Base-by-base conservation (phyloP, 2,888 invertebrate genomes). In the Caenorhabditis afra region DNA sequence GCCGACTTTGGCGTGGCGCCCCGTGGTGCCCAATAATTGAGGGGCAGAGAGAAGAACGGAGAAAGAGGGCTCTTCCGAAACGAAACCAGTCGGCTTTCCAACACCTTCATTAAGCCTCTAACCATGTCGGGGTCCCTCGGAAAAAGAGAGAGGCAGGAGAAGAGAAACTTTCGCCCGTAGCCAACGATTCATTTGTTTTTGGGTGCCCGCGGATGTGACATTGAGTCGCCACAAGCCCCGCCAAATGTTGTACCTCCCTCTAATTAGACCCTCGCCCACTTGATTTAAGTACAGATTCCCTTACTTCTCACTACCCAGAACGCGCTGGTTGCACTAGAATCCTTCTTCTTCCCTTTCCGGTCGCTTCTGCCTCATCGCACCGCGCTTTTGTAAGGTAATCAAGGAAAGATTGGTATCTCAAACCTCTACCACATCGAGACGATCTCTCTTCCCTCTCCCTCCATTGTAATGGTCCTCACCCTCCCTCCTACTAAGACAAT, bases 341-440 rank as follows among this genome's bases (percentile, higher is more conserved):
- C 29, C 29, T 29, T 7, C 29, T 29, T 29, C 29, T 29, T 29
- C 29, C 7, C 29, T 29, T 71, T 71, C 70, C 61, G 53, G 53
- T 49, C 49, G 61, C 62, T 62, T 68, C 58, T 52, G 52, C 59
- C 35, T 71, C 61, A 62, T 39, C 55, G 70, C 70, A 62, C 70
- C 35, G 45, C 61, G 70, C 70, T 70, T 70, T 70, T 70, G 70
- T 70, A 70, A 70, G 70, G 47, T 41, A 68, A 68, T 68, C 68
- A 61, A 59, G 68, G 59, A 59, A 52, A 68, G 68, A 68, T 68
- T 59, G 68, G 68, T 61, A 70, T 70, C 70, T 59, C 20, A 12
- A 39, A 58, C 45, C 3, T 35, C 16, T 18, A 10, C 22, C 23
- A 20, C 23, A 8, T 4, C 7, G n/a, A 11, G 37, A 22, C n/a